phyloP scores from a whole-genome alignment of 2,888 invertebrate species.

The Branchipolynoe longqiensis region DNA sequence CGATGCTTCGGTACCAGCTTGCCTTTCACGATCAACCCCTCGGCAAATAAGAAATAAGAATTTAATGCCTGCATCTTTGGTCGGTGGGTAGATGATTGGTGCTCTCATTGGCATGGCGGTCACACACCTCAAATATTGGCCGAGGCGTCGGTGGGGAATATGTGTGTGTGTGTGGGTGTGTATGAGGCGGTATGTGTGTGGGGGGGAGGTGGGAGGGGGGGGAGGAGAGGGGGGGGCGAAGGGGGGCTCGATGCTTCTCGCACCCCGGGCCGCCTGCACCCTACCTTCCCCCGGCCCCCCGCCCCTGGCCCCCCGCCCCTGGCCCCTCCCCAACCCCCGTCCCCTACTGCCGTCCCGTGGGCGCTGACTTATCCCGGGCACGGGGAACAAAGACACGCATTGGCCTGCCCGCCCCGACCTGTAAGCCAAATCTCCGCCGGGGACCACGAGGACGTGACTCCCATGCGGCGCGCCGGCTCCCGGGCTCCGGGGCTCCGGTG shows the following conservation, averaged over 20 bases:
- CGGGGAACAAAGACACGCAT: slow-evolving; percentile 41
- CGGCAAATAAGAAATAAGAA: slow-evolving; percentile 47
- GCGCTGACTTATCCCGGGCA: slow-evolving; percentile 23
- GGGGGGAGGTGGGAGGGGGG: neutral
- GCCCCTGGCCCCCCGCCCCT: neutral
- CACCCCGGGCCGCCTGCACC: neutral
- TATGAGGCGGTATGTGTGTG: neutral
- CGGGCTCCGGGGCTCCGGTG: neutral
- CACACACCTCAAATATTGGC: slow-evolving; percentile 49
- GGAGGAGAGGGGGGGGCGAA: neutral
- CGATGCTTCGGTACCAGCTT: slow-evolving; percentile 20
- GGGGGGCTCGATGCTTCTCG: too few species aligned
- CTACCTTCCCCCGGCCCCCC: neutral
- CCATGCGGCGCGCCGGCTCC: slow-evolving; percentile 14
- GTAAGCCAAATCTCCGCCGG: slow-evolving; percentile 52
- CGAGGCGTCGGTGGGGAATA: slow-evolving; percentile 32
- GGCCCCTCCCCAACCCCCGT: neutral
- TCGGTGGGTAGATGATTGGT: slow-evolving; percentile 39
- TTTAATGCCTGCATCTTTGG: slow-evolving; percentile 51
- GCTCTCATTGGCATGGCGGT: slow-evolving; percentile 47
- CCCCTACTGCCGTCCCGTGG: neutral
- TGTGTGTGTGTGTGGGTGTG: too few species aligned
- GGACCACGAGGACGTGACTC: slow-evolving; percentile 22
- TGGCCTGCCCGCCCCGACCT: neutral
- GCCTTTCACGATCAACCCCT: slow-evolving; percentile 38